A percentile compares a stretch with the other conserved stretches of the same genome.
These are phyloP conservation scores for Synergus gifuensis DNA, from an alignment of 2,888 invertebrate genomes.

Conservation along the genomic window DNA sequence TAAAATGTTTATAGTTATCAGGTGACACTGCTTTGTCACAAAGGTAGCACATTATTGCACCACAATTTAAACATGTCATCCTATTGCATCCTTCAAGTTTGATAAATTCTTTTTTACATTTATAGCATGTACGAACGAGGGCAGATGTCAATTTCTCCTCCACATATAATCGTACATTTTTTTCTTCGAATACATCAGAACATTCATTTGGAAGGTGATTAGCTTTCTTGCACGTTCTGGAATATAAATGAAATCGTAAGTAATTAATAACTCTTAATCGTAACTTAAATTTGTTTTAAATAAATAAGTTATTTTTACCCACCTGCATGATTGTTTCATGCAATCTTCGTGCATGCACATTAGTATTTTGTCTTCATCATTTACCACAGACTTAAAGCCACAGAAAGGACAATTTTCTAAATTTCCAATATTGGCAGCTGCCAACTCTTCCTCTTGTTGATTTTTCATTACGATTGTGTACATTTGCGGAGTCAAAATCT, in stretches of 20 bases:
- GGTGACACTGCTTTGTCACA: conserved; percentile 77
- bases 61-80: conserved; percentile 80
- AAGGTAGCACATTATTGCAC: conserved; percentile 80
- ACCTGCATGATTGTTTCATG: conserved; percentile 79
- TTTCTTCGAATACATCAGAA: conserved; percentile 75
- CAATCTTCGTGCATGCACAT: conserved; percentile 79
- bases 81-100: conserved; percentile 81
- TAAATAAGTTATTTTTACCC: conserved; percentile 46
- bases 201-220: conserved; percentile 78
- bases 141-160: conserved; percentile 72
- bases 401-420: conserved; percentile 80
- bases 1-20: conserved; percentile 80
- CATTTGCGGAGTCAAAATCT: conserved; percentile 75
- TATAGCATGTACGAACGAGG: conserved; percentile 77
- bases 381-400: conserved; percentile 78
- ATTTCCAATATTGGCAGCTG: conserved; percentile 77
- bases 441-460: conserved; percentile 78
- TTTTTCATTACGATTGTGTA: conserved; percentile 79
- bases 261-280: background rate
- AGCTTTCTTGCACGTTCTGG: conserved; percentile 75
- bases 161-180: conserved; percentile 64
- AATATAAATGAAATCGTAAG: background rate
- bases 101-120: conserved; percentile 78
- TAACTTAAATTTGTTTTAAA: background rate
- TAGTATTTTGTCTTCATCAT: conserved; percentile 75